Percentiles rank a stretch among this genome's conserved stretches.
phyloP scores from a whole-genome alignment of 1,140 invertebrate species.

The Ceratina australensis region DNA sequence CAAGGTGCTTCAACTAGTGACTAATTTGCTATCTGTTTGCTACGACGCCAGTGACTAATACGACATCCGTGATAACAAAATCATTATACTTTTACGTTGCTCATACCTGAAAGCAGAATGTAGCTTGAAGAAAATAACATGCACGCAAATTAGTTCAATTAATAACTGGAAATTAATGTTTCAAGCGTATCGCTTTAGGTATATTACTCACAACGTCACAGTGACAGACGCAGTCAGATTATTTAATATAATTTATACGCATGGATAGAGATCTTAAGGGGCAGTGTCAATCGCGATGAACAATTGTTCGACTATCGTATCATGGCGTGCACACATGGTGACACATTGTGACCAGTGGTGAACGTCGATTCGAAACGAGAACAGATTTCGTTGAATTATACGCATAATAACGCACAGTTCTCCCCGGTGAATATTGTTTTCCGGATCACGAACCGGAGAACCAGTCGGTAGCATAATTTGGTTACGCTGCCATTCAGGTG shows the following conservation, averaged over 20 bases:
- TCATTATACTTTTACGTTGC: too few relatives aligned
- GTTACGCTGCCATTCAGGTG: constrained; percentile 54
- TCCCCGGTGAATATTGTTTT: constrained; percentile 43
- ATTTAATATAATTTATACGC: too few relatives aligned
- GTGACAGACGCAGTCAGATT: too few relatives aligned
- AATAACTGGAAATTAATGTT: too few relatives aligned
- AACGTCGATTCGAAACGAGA: background rate
- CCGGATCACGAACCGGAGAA: constrained; percentile 34
- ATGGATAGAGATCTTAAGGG: background rate
- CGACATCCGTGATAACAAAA: background rate
- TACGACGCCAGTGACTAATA: background rate
- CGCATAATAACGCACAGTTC: background rate
- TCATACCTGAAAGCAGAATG: too few relatives aligned
- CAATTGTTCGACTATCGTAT: background rate
- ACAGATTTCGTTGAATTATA: background rate
- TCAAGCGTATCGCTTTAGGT: too few relatives aligned
- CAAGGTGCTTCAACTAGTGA: constrained; percentile 11
- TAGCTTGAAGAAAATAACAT: too few relatives aligned
- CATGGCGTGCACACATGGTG: background rate
- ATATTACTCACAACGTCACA: too few relatives aligned
- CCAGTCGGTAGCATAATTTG: constrained; percentile 57
- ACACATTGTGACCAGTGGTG: background rate
- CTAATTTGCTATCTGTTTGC: constrained; percentile 9
- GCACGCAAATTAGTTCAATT: too few relatives aligned
- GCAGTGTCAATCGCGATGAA: background rate